These are phyloP conservation scores for Oxygymnocypris stewartii DNA, from an alignment of 2,113 vertebrate genomes.

Conservation along the genomic window DNA sequence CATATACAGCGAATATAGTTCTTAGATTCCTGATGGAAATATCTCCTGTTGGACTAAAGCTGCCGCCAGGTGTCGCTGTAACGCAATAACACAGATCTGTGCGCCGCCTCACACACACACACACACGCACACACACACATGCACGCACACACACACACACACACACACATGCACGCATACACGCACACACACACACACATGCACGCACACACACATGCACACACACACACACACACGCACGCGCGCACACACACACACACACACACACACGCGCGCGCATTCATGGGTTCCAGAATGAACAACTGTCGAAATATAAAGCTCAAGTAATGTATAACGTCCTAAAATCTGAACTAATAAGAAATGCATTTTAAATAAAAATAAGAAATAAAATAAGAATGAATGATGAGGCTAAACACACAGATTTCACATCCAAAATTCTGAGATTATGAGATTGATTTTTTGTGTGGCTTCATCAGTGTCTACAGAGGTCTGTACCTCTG, in stretches of 20 bases:
- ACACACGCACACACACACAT: not conserved
- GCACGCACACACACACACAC: too few relatives aligned
- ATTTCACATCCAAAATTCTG: not conserved
- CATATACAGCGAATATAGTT: not conserved
- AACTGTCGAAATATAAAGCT: not conserved
- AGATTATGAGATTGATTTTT: not conserved
- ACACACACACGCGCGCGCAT: not conserved
- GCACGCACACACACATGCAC: too few relatives aligned
- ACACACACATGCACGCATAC: too few relatives aligned
- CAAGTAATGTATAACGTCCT: not conserved
- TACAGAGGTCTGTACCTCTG: not conserved
- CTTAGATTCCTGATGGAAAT: not conserved
- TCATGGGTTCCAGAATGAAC: not conserved
- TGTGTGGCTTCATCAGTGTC: not conserved
- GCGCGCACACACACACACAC: not conserved
- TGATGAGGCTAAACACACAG: not conserved
- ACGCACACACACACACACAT: not conserved
- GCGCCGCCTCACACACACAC: too few relatives aligned
- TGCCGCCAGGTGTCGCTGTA: constrained; percentile 23
- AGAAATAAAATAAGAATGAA: not conserved
- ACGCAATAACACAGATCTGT: not conserved
- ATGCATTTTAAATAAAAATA: not conserved
- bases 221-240: not conserved
- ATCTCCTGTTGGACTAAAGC: not conserved
- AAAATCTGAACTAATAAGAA: not conserved